Evolutionary conservation across 2,888 invertebrate genomes (phyloP).

Genomic region (Rutpela maculata): DNA sequence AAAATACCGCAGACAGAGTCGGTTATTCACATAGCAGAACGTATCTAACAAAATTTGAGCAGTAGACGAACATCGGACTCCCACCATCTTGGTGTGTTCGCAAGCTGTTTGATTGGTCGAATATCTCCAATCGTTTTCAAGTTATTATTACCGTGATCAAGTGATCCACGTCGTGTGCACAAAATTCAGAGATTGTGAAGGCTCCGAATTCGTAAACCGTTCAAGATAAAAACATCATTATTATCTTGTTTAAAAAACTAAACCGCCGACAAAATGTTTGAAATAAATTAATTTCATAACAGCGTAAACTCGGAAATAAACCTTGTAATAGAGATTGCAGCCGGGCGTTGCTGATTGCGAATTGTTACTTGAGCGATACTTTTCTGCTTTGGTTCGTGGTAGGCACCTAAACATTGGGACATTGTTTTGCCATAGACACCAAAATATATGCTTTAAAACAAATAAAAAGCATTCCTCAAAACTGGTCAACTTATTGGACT

Average conservation of each 20-base stretch:
- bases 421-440: too few relatives aligned
- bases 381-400: too few relatives aligned
- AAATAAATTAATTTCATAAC: neutral
- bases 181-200: neutral
- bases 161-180: conserved; percentile 4
- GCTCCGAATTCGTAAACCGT: neutral
- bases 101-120: neutral
- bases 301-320: neutral
- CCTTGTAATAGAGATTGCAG: neutral
- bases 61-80: neutral
- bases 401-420: too few relatives aligned
- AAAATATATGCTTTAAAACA: too few relatives aligned
- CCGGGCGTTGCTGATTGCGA: neutral
- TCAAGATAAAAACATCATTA: neutral
- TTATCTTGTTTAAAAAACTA: too few relatives aligned
- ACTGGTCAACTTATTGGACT: too few relatives aligned
- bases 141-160: conserved; percentile 4
- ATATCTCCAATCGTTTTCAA: conserved; percentile 7
- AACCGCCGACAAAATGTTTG: neutral
- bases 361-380: neutral
- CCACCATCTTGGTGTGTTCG: neutral
- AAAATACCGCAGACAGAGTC: neutral
- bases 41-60: neutral
- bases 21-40: neutral
- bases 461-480: too few relatives aligned